Percentiles rank a stretch among this genome's conserved stretches.
These are phyloP conservation scores for Myotis brandtii DNA, from an alignment of 2,113 vertebrate species.

Conservation along the genomic window DNA sequence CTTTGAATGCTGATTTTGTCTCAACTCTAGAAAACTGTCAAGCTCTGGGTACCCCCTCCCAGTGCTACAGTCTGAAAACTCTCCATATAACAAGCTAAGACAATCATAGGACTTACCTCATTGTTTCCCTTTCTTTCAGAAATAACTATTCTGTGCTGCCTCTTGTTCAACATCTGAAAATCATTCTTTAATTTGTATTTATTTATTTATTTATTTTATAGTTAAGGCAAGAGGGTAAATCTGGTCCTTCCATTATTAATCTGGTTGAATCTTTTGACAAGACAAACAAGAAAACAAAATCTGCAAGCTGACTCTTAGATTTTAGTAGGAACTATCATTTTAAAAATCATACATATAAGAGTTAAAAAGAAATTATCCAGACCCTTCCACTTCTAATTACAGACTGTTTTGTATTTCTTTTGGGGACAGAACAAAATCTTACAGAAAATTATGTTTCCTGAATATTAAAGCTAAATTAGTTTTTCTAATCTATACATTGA, in stretches of 20 bases:
- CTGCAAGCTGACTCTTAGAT: not conserved
- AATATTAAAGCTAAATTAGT: not conserved
- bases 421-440: constrained; percentile 17
- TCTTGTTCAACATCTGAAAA: not conserved
- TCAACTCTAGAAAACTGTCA: not conserved
- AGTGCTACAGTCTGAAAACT: not conserved
- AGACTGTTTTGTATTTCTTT: not conserved
- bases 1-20: not conserved
- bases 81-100: not conserved
- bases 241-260: not conserved
- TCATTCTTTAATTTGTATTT: not conserved
- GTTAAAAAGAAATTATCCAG: constrained; percentile 19
- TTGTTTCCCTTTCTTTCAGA: not conserved
- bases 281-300: not conserved
- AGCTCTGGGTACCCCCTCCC: not conserved
- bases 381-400: not conserved
- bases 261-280: constrained; percentile 9
- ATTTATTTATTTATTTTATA: not conserved
- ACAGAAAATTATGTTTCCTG: not conserved
- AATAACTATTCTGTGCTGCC: not conserved
- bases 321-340: not conserved
- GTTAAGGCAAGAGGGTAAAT: not conserved
- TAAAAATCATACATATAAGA: not conserved
- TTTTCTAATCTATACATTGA: not conserved
- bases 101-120: not conserved